Evolutionary conservation across 2,113 vertebrate species (phyloP), one percentile per base, ranked within the genome.

Genomic region (Daboia siamensis): DNA sequence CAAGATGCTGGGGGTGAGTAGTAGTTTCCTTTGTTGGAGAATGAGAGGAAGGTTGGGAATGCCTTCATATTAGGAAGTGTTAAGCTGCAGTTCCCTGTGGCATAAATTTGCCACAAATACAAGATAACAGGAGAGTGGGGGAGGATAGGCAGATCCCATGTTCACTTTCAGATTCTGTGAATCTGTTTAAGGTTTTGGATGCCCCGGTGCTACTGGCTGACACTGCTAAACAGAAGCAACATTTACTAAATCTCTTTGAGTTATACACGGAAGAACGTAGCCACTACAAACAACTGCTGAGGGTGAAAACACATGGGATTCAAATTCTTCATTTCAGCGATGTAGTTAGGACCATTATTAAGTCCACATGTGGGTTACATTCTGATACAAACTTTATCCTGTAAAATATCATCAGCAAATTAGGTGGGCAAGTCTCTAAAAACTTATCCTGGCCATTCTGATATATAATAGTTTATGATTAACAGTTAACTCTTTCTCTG

Each of bases 361-460:
- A 4, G 54, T 90, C 48, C 13, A 48, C 10, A 54, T 86, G 55
- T 64, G 56, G 10, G 13, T 12, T 86, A 26, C 52, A 2, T 55
- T 96, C 94, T 90, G 94, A 91, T 93, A 84, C 92, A 94, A 95
- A 91, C 91, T 94, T 94, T 91, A 96, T 92, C 17, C 46, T 84
- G 55, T 95, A 94, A 85, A 93, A 26, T 51, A 90, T 69, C 74
- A 94, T 92, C 94, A 95, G 91, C 23, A 2, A 46, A 89, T 90
- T 12, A 33, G 46, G 85, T 8, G 46, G 85, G 21, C n/a, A 33
- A 69, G 33, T 24, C 56, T 52, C 74, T 86, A 57, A 85, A 84
- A 57, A 84, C 91, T 92, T 93, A 85, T 87, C 48, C n/a, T 80
- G 8, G 93, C 90, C 44, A 56, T 89, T 90, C 86, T 93, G 59